Conservation (phyloP, 2,113 vertebrate genomes). For the Stigmatopora nigra region DNA sequence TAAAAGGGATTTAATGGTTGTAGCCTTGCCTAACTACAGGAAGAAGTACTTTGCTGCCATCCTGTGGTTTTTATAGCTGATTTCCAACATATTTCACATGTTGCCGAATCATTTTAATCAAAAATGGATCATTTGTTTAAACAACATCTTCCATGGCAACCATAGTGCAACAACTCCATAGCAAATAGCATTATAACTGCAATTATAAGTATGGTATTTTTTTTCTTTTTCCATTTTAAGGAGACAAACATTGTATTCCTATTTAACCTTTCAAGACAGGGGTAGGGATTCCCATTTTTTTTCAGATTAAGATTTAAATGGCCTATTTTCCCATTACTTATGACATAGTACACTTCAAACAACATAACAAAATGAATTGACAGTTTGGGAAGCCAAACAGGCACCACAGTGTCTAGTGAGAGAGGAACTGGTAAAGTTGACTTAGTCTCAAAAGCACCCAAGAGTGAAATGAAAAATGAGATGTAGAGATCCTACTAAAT, state of each 20-base stretch:
- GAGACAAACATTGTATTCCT: background rate
- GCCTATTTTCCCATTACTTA: background rate
- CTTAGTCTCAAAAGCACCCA: slow-evolving; percentile 7
- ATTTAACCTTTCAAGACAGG: too few species aligned
- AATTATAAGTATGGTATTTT: slow-evolving; percentile 1
- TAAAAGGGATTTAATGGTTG: too few species aligned
- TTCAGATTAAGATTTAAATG: too few species aligned
- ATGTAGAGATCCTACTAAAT: background rate
- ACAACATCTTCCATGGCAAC: slow-evolving; percentile 6
- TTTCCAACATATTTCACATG: background rate
- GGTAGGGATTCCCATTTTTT: too few species aligned
- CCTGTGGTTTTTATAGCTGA: background rate
- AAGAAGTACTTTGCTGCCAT: background rate
- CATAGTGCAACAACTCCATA: slow-evolving; percentile 1
- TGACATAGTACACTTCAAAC: too few species aligned
- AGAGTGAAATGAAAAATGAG: background rate
- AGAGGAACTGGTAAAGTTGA: slow-evolving; percentile 37
- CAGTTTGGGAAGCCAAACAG: slow-evolving; percentile 29
- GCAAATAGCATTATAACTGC: background rate
- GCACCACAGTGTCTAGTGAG: slow-evolving; percentile 18
- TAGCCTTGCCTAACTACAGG: too few species aligned
- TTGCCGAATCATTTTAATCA: background rate
- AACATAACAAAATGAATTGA: too few species aligned
- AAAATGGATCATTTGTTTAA: background rate
- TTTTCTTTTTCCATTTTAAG: background rate